A percentile compares a stretch with the other conserved stretches of the same genome.
Evolutionary conservation across 2,113 vertebrate species (phyloP).

Genomic region (Myrmophylax atrothorax): DNA sequence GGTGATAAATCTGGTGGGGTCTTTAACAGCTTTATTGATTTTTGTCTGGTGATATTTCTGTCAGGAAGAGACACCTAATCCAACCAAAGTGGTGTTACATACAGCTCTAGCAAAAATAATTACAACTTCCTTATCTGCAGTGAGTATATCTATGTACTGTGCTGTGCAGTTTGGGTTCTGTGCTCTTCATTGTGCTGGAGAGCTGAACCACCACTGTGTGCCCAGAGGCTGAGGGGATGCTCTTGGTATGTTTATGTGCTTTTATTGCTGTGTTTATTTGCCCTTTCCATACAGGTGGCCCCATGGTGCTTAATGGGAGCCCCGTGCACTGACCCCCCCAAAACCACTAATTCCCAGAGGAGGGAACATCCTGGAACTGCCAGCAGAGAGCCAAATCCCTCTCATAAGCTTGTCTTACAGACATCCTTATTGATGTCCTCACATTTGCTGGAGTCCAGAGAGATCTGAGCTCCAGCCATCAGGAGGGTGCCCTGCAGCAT

Average conservation of each 20-base stretch:
- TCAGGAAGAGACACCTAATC: constrained; percentile 52
- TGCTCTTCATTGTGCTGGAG: neutral
- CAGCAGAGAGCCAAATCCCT: neutral
- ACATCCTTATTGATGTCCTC: neutral
- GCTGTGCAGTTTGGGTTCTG: neutral
- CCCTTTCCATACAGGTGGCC: neutral
- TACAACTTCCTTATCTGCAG: constrained; percentile 1
- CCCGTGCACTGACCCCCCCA: neutral
- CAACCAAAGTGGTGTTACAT: constrained; percentile 20
- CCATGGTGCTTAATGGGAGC: neutral
- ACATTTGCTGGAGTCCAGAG: neutral
- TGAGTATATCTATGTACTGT: neutral
- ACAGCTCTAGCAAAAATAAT: constrained; percentile 28
- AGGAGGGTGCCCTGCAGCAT: neutral
- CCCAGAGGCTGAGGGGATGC: neutral
- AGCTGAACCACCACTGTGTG: neutral
- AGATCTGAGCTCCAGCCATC: neutral
- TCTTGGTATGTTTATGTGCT: neutral
- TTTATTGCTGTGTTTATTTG: neutral
- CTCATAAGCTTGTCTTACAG: neutral
- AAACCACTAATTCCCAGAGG: neutral
- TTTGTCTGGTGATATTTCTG: constrained; percentile 68
- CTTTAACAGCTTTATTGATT: constrained; percentile 61
- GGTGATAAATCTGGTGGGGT: constrained; percentile 54
- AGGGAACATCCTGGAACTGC: neutral